Conservation (phyloP, 2,113 vertebrate species). For the Hyperopisus bebe region DNA sequence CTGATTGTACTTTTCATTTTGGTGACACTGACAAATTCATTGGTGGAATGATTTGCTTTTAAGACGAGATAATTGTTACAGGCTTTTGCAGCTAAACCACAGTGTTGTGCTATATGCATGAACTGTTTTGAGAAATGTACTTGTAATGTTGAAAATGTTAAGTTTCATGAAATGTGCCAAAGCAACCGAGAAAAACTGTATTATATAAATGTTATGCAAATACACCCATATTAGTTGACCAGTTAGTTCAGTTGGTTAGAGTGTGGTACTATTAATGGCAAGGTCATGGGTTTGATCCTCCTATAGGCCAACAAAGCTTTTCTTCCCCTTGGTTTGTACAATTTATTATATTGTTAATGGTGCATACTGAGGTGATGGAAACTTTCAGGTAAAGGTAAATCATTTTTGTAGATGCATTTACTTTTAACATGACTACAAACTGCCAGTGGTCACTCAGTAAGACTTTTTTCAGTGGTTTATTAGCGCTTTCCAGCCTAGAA, state of each 20-base stretch:
- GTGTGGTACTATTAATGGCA: conserved; percentile 62
- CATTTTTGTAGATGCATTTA: background rate
- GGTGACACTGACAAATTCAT: too few species aligned
- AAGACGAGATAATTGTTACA: too few species aligned
- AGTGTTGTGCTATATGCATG: too few species aligned
- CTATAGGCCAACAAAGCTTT: conserved; percentile 43
- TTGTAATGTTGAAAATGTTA: too few species aligned
- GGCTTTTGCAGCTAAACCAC: too few species aligned
- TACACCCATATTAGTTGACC: background rate
- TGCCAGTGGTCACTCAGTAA: background rate
- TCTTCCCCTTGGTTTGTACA: background rate
- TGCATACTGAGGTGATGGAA: background rate
- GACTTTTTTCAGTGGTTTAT: background rate
- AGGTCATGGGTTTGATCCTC: conserved; percentile 61
- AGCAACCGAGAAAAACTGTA: too few species aligned
- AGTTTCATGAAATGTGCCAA: too few species aligned
- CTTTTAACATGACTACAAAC: background rate
- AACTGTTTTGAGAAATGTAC: too few species aligned
- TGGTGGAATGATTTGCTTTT: too few species aligned
- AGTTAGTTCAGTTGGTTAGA: conserved; percentile 52
- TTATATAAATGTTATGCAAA: too few species aligned
- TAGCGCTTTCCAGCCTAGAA: background rate
- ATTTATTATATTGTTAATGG: background rate
- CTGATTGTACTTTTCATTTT: too few species aligned
- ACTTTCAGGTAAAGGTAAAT: background rate